Percentiles rank a stretch among this genome's conserved stretches.
Evolutionary conservation across 2,113 vertebrate species (phyloP).

Genomic region (Callocephalon fimbriatum): DNA sequence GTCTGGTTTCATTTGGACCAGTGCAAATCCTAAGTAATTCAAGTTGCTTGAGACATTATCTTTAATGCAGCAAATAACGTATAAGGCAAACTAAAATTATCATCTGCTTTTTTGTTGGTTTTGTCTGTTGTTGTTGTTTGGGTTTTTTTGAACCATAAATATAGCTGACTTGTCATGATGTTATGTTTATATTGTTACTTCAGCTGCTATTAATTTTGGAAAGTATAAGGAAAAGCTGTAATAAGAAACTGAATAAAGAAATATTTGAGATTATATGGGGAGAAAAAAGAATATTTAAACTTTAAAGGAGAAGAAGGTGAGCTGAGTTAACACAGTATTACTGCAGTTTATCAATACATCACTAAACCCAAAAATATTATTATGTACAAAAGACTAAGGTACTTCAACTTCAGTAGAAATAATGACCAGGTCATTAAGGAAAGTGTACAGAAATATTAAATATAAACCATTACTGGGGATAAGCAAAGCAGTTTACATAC

Average conservation of each 20-base stretch:
- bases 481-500: neutral
- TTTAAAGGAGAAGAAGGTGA: neutral
- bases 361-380: neutral
- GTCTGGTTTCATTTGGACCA: neutral
- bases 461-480: neutral
- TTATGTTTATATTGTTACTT: neutral
- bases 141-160: neutral
- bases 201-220: neutral
- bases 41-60: neutral
- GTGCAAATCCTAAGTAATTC: neutral
- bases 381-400: neutral
- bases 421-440: neutral
- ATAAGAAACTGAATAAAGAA: neutral
- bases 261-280: neutral
- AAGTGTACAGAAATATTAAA: neutral
- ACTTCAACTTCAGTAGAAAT: neutral
- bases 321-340: neutral
- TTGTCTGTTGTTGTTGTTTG: neutral
- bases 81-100: neutral
- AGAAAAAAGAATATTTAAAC: neutral
- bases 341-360: neutral
- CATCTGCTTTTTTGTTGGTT: neutral
- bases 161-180: neutral
- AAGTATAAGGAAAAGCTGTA: neutral
- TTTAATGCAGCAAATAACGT: neutral